Conservation (phyloP, 2,797 vertebrate species). For the Halcyon leucocephala region DNA sequence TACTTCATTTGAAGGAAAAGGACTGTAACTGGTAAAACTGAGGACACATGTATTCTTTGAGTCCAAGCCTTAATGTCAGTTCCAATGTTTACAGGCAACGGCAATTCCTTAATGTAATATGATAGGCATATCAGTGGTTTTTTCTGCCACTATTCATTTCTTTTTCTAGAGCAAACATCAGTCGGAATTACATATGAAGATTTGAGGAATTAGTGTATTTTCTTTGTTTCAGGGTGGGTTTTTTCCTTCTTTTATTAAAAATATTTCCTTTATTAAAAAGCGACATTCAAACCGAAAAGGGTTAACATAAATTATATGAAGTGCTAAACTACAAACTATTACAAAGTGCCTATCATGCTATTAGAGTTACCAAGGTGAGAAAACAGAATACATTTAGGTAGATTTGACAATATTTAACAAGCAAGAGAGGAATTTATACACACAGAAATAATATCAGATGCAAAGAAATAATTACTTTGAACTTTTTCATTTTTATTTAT, state of each 20-base stretch:
- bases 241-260: neutral
- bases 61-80: neutral
- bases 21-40: neutral
- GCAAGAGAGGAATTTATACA: neutral
- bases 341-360: neutral
- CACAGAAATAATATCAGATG: neutral
- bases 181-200: neutral
- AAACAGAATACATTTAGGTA: neutral
- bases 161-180: neutral
- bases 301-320: neutral
- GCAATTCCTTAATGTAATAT: neutral
- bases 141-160: neutral
- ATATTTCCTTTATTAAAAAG: neutral
- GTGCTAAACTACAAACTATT: neutral
- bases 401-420: neutral
- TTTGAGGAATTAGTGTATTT: accelerated
- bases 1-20: neutral
- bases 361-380: neutral
- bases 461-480: neutral
- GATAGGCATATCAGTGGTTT: neutral
- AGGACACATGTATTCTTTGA: neutral
- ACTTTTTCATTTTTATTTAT: neutral
- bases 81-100: neutral
- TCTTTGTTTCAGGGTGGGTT: accelerated
- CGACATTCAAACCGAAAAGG: neutral